Base-by-base conservation (phyloP, 1,140 invertebrate genomes). In the Wiebesia pumilae region DNA sequence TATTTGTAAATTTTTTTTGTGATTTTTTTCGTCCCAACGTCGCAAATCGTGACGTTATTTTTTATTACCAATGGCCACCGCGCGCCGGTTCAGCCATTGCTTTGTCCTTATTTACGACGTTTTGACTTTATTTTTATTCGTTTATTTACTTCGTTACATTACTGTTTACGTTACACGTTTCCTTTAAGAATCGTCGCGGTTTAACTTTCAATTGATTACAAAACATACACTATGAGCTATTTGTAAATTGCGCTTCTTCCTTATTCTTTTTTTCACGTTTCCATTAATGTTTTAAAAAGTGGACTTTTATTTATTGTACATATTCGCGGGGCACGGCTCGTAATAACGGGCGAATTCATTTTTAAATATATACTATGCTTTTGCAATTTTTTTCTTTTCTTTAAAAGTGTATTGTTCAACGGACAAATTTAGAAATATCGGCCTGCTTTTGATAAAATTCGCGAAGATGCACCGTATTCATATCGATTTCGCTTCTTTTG, bases 161-260 rank as follows among this genome's bases (percentile, higher is more conserved):
- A 87, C 73, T 87, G 81, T 69, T 87, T 80, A 87, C 77, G 77
- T 84, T 84, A 87, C 82, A 87, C 75, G 62, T 35, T 87, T 87
- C 51, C 1, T 79, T 87, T 79, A 87, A 78, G 81, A 86, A 87
- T 83, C 75, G 73, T 87, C 88, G 81, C 89, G 83, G 89, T 89
- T 91, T 92, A 90, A 91, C 90, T 92, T 92, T 92, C 91, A 90
- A 87, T 93, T 90, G 93, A 93, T 94, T 93, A 93, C 93, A 93
- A 93, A 94, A 93, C 93, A 94, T 93, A 93, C 91, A 94, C 93
- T 94, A 94, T 92, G 92, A 94, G 91, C 93, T 94, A 94, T 94
- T 93, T 73, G 91, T 93, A 92, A 88, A 85, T 90, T 90, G 93
- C 92, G 93, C 91, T 91, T 90, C 89, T 90, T 83, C 80, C 85